phyloP scores from a whole-genome alignment of 2,797 vertebrate genomes.

The Protosalanx chinensis region DNA sequence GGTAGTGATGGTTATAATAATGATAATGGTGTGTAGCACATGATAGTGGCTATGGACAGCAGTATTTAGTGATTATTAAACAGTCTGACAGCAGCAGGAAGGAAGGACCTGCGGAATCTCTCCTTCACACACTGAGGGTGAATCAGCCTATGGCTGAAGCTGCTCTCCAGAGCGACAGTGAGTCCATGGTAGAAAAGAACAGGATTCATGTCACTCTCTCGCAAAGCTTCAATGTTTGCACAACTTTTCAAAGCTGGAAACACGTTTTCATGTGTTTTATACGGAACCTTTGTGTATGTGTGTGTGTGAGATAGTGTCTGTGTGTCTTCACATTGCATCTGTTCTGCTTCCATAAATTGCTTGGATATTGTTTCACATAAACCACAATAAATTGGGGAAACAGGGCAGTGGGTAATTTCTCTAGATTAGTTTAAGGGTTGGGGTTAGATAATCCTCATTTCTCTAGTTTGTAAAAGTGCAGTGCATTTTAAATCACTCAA shows the following conservation, averaged over 20 bases:
- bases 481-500: conserved; percentile 22
- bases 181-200: conserved; percentile 3
- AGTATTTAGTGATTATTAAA: no score
- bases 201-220: not conserved
- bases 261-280: not conserved
- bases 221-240: not conserved
- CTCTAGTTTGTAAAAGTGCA: conserved; percentile 27
- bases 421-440: conserved; percentile 19
- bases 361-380: conserved; percentile 24
- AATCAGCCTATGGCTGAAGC: no score
- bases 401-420: conserved; percentile 38
- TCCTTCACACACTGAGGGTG: no score
- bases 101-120: no score
- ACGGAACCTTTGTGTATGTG: not conserved
- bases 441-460: no score
- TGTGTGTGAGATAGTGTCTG: not conserved
- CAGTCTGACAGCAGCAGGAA: no score
- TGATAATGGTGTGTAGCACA: no score
- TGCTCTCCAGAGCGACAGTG: no score
- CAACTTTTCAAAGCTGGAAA: not conserved
- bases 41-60: no score
- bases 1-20: no score
- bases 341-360: conserved; percentile 29
- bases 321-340: conserved; percentile 18
- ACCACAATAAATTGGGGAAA: conserved; percentile 39